Conservation (phyloP, 2,888 invertebrate species). For the Flexamia atlantica region DNA sequence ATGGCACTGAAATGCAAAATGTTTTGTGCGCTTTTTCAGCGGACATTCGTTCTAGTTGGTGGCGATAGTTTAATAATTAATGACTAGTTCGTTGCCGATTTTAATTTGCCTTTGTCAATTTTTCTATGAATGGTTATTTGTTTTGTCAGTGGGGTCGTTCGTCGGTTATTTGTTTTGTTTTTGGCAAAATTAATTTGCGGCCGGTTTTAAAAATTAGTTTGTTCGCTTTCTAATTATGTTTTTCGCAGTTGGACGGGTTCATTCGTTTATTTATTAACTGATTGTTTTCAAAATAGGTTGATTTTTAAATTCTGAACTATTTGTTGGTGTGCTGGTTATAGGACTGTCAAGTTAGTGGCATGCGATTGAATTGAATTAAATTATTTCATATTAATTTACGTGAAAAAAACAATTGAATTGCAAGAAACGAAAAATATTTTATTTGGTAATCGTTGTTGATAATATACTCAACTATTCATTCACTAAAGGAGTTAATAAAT, state of each 20-base stretch:
- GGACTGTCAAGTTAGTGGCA: too few relatives aligned
- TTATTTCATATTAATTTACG: too few relatives aligned
- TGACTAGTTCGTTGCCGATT: constrained; percentile 21
- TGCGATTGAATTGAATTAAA: too few relatives aligned
- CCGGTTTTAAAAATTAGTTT: constrained; percentile 18
- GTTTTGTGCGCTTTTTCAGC: constrained; percentile 32
- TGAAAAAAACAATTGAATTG: too few relatives aligned
- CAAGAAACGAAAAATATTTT: too few relatives aligned
- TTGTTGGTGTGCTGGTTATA: too few relatives aligned
- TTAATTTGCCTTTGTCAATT: constrained; percentile 44
- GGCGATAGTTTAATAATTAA: constrained; percentile 41
- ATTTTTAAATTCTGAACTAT: too few relatives aligned
- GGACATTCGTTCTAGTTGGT: background rate
- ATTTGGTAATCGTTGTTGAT: too few relatives aligned
- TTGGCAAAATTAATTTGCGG: constrained; percentile 36
- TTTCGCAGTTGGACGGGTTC: constrained; percentile 13
- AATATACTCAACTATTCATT: too few relatives aligned
- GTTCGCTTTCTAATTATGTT: constrained; percentile 15
- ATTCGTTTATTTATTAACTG: background rate
- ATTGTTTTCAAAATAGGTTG: background rate
- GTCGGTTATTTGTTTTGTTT: constrained; percentile 43
- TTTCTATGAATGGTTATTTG: constrained; percentile 41
- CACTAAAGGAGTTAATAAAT: too few relatives aligned
- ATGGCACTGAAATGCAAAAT: constrained; percentile 31
- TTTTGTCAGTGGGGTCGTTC: constrained; percentile 40